Evolutionary conservation across 2,797 vertebrate species (phyloP).

Genomic region (Leptatherina wallacei): DNA sequence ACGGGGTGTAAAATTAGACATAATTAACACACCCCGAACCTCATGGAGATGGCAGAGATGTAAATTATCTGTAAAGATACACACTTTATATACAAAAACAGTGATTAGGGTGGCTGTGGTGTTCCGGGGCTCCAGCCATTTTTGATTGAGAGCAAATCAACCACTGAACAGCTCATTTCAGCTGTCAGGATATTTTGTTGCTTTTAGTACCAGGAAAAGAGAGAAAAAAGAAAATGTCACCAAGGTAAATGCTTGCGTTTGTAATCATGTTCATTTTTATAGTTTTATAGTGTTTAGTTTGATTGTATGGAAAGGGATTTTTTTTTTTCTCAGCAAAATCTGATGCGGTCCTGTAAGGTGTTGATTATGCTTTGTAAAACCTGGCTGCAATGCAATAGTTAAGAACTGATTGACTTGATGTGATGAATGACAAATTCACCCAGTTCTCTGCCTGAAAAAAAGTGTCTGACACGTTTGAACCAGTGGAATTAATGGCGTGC

Average conservation of each 20-base stretch:
- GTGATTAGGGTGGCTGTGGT: conserved; percentile 76
- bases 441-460: conserved; percentile 29
- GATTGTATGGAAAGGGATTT: not conserved
- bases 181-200: conserved; percentile 46
- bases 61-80: conserved; percentile 76
- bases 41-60: conserved; percentile 75
- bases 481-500: conserved; percentile 35
- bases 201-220: conserved; percentile 25
- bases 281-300: not conserved
- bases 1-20: conserved; percentile 79
- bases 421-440: conserved; percentile 40
- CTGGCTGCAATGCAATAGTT: not conserved
- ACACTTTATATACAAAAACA: conserved; percentile 80
- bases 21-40: conserved; percentile 77
- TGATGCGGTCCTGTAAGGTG: not conserved
- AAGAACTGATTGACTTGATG: conserved; percentile 23
- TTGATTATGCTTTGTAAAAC: conserved; percentile 25
- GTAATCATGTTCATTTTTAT: conserved; percentile 20
- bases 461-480: conserved; percentile 31
- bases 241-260: conserved; percentile 29
- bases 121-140: conserved; percentile 58
- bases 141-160: conserved; percentile 74
- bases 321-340: not conserved
- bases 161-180: conserved; percentile 52
- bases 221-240: conserved; percentile 19